Conservation (phyloP, 2,113 vertebrate genomes). For the Podarcis raffonei region DNA sequence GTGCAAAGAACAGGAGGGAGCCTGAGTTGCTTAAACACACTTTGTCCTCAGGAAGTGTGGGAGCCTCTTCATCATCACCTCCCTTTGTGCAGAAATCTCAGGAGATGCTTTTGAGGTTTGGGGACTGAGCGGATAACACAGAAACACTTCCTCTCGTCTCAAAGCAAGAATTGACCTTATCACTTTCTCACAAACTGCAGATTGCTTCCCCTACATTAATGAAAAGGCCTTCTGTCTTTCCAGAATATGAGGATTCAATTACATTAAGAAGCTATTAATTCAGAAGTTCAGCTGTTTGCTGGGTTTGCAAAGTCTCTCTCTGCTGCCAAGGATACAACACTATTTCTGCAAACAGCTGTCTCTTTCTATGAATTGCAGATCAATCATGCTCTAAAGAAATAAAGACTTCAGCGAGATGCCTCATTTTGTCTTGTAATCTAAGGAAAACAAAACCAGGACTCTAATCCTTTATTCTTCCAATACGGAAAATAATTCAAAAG, state of each 20-base stretch:
- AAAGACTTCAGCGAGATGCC: slow-evolving; percentile 2
- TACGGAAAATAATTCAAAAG: neutral
- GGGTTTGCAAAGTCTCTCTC: slow-evolving; percentile 16
- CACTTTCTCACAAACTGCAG: slow-evolving; percentile 49
- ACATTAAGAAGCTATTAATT: slow-evolving; percentile 52
- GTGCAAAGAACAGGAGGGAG: neutral
- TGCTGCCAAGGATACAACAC: slow-evolving; percentile 35
- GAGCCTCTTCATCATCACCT: neutral
- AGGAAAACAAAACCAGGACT: neutral
- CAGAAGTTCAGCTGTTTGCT: slow-evolving; percentile 45
- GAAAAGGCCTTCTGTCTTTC: slow-evolving; percentile 57
- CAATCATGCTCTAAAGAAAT: neutral
- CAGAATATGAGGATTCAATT: slow-evolving; percentile 54
- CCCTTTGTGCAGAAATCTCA: slow-evolving; percentile 43
- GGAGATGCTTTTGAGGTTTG: slow-evolving; percentile 35
- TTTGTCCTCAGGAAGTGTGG: slow-evolving; percentile 12
- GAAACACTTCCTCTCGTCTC: slow-evolving; percentile 53
- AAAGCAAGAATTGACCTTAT: slow-evolving; percentile 64
- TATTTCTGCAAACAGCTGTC: slow-evolving; percentile 30
- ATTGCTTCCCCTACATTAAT: slow-evolving; percentile 54
- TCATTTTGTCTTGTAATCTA: slow-evolving; percentile 21
- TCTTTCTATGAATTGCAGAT: slow-evolving; percentile 30
- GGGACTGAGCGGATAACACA: slow-evolving; percentile 40
- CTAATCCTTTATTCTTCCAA: slow-evolving; percentile 12
- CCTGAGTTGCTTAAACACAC: neutral